Base-by-base conservation (phyloP, 2,113 vertebrate genomes). In the Proteles cristata region DNA sequence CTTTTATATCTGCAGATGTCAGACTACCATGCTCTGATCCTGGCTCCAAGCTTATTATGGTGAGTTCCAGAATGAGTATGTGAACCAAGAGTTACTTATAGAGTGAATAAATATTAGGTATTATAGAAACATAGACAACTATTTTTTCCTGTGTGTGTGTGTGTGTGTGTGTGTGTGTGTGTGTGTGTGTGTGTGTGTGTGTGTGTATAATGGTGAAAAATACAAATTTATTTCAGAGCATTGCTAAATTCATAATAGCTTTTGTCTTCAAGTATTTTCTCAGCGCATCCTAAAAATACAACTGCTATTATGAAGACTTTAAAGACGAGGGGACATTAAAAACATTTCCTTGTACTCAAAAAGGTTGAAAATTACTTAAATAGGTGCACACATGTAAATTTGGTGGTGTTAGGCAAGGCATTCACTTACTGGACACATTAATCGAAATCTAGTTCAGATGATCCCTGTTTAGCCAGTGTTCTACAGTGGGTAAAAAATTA, bases 231-330 rank as follows among this genome's bases (percentile, higher is more conserved):
- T 93, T 96, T 74, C 45, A 94, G 93, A 86, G 10, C 4, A 71
- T 48, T 96, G 28, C 10, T 96, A 68, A 92, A 92, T 95, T 82
- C 15, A 90, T 73, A 85, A 97, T 11, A 85, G 14, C 35, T 89
- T 98, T 92, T 86, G 23, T 92, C 45, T 63, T 89, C 68, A 89
- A 68, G 21, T 31, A 2, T 92, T 97, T 97, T 92, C 81, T 92
- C 68, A 86, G 39, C 58, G 86, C 39, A 94, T 74, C 39, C 48
- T 91, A 91, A 97, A 97, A 89, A 33, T 76, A 23, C 14, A 90
- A 43, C 73, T 63, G 17, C 45, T 94, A 4, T 71, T 65, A 85
- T 77, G 19, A 69, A 12, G 11, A 25, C 35, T 85, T 96, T 53
- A 80, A 53, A 77, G 35, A 88, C 12, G 39, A 11, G 2, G 17